Evolutionary conservation across 2,888 invertebrate genomes (phyloP).

Genomic region (Linnaemya vulpina): DNA sequence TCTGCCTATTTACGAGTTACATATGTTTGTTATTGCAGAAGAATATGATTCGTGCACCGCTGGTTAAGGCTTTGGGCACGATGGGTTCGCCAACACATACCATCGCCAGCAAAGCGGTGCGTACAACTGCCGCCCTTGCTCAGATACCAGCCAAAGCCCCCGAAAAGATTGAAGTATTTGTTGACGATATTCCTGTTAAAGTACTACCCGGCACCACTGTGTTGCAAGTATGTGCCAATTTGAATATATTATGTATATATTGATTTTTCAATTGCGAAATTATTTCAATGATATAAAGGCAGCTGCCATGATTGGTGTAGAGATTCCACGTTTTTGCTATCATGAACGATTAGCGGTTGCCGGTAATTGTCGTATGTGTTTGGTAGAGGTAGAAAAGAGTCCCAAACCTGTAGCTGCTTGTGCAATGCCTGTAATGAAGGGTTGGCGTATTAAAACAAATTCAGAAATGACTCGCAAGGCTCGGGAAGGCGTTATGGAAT

Average conservation of each 20-base stretch:
- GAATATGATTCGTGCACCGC: slow-evolving; percentile 90
- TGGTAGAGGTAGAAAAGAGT: slow-evolving; percentile 99
- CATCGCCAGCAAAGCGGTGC: slow-evolving; percentile 83
- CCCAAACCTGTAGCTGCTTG: slow-evolving; percentile 99
- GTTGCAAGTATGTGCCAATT: slow-evolving; percentile 88
- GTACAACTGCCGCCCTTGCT: slow-evolving; percentile 83
- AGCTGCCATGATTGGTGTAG: slow-evolving; percentile 96
- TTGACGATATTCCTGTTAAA: slow-evolving; percentile 97
- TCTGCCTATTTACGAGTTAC: neutral
- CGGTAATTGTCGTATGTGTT: slow-evolving; percentile 99
- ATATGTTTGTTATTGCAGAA: slow-evolving; percentile 68
- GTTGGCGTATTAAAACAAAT: slow-evolving; percentile 99
- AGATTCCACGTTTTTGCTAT: slow-evolving; percentile 99
- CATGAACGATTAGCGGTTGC: slow-evolving; percentile 99
- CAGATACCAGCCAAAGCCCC: slow-evolving; percentile 84
- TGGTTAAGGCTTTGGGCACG: slow-evolving; percentile 86
- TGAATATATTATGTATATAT: slow-evolving; percentile 7
- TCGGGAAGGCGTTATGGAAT: slow-evolving; percentile 98
- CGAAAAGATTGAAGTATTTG: slow-evolving; percentile 96
- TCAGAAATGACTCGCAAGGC: slow-evolving; percentile 94
- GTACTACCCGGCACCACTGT: slow-evolving; percentile 99
- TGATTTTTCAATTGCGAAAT: slow-evolving; percentile 38
- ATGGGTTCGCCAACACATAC: slow-evolving; percentile 82
- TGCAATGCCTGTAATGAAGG: slow-evolving; percentile 99
- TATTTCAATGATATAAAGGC: slow-evolving; percentile 86